Evolutionary conservation across 2,888 invertebrate genomes (phyloP), one percentile per base, ranked within the genome.

Genomic region (Tuta absoluta): DNA sequence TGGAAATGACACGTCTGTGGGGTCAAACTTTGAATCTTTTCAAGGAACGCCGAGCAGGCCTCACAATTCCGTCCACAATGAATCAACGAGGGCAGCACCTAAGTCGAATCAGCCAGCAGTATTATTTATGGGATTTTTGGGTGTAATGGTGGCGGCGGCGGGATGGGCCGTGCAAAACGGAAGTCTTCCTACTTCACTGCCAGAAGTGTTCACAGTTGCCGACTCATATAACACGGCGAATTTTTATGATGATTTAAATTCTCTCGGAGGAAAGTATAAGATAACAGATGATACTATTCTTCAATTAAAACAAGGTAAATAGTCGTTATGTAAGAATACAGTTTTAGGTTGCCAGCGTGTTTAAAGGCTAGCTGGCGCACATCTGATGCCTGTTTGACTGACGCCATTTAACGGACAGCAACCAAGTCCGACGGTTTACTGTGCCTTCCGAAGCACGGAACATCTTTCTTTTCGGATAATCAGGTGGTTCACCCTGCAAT

Each of bases 231-330:
- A 84, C 76, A 76, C 81, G 72, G 66, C 67, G 19, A 78, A 69
- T 66, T 91, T 89, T 73, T 76, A 80, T 65, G 80, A 76, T 66
- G 87, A 87, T 73, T 72, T 91, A 58, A 75, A 77, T 67, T 68
- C 71, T 61, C 69, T 91, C 33, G 82, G 84, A 64, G 71, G 76
- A 41, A 85, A 84, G 71, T 91, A 88, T 71, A 82, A 80, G 71
- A 76, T 89, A 23, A 78, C 76, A 72, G 75, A 77, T 64, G 72
- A 87, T 70, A 78, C 85, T 14, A 81, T 90, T 64, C 72, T 89
- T 49, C 79, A 84, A 74, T 73, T 91, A 45, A 80, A 82, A 78
- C 74, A 79, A 72, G 91, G 91, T 91, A 73, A 80, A 78, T 69
- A 53, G 7, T 12, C 8, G n/a, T 28, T n/a, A 3, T 56, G 33